phyloP scores from a whole-genome alignment of 2,797 vertebrate species.

The Catostomus latipinnis region DNA sequence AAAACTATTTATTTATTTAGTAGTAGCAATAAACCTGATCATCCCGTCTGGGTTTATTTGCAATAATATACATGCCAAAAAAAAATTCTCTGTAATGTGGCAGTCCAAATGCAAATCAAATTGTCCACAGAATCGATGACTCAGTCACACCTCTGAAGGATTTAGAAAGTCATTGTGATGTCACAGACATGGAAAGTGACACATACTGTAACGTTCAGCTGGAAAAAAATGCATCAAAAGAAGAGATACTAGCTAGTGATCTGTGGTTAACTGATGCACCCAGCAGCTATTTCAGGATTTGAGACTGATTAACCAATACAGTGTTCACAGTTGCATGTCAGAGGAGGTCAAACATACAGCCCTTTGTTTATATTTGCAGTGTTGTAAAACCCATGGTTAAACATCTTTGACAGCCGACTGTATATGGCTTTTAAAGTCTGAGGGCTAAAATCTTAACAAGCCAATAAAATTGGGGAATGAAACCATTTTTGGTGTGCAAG shows the following conservation, averaged over 20 bases:
- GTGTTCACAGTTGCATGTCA: not conserved
- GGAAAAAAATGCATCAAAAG: conserved; percentile 4
- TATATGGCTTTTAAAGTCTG: conserved; percentile 20
- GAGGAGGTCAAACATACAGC: conserved; percentile 3
- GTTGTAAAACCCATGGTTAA: conserved; percentile 12
- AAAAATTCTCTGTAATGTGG: not conserved
- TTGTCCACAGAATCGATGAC: conserved; percentile 22
- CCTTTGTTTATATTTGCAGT: conserved; percentile 25
- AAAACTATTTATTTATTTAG: too few species aligned
- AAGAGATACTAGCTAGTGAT: not conserved
- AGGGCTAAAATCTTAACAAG: conserved; percentile 40
- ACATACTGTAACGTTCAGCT: not conserved
- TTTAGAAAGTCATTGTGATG: conserved; percentile 14
- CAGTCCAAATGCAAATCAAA: conserved; percentile 37
- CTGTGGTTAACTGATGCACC: not conserved
- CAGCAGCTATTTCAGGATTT: conserved; percentile 2
- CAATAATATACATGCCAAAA: too few species aligned
- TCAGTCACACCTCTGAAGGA: conserved; percentile 21
- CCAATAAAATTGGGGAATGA: conserved; percentile 29
- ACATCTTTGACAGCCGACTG: conserved; percentile 25
- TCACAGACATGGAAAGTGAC: not conserved
- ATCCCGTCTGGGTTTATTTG: too few species aligned
- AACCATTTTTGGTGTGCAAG: conserved; percentile 29
- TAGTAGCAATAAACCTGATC: too few species aligned
- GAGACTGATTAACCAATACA: conserved; percentile 8